phyloP scores from a whole-genome alignment of 1,140 invertebrate genomes.

The Cheumatopsyche charites region DNA sequence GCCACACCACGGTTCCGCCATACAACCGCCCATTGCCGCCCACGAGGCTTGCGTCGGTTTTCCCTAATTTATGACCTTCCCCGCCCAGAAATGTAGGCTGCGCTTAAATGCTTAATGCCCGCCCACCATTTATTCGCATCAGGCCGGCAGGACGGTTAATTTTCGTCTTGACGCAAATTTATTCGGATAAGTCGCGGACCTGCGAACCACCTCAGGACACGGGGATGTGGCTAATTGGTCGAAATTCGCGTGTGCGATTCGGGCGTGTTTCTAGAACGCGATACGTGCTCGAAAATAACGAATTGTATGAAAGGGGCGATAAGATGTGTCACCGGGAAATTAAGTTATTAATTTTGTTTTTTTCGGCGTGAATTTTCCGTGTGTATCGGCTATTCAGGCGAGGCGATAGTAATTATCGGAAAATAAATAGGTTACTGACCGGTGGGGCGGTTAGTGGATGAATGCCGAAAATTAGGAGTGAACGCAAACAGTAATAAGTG shows the following conservation, averaged over 20 bases:
- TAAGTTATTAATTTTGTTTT: no score
- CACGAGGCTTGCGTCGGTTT: conserved; percentile 29
- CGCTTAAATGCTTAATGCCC: conserved; percentile 47
- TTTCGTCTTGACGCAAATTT: conserved; percentile 40
- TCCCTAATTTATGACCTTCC: conserved; percentile 44
- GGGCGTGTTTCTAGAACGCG: not conserved
- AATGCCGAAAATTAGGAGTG: conserved; percentile 38
- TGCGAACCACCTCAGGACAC: conserved; percentile 22
- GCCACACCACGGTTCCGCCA: not conserved
- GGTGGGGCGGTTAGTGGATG: conserved; percentile 29
- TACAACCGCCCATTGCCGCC: conserved; percentile 19
- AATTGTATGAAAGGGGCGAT: no score
- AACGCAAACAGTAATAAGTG: conserved; percentile 36
- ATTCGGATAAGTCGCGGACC: conserved; percentile 36
- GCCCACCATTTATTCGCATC: conserved; percentile 42
- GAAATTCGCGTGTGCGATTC: not conserved
- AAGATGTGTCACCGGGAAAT: no score
- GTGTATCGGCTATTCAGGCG: not conserved
- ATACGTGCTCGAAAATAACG: not conserved
- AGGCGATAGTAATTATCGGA: no score
- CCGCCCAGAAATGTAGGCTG: conserved; percentile 43
- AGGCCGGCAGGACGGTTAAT: conserved; percentile 36
- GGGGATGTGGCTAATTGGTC: conserved; percentile 26
- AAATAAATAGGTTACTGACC: not conserved
- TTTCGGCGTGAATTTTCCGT: not conserved